Evolutionary conservation across 2,113 vertebrate genomes (phyloP).

Genomic region (Rostratula benghalensis): DNA sequence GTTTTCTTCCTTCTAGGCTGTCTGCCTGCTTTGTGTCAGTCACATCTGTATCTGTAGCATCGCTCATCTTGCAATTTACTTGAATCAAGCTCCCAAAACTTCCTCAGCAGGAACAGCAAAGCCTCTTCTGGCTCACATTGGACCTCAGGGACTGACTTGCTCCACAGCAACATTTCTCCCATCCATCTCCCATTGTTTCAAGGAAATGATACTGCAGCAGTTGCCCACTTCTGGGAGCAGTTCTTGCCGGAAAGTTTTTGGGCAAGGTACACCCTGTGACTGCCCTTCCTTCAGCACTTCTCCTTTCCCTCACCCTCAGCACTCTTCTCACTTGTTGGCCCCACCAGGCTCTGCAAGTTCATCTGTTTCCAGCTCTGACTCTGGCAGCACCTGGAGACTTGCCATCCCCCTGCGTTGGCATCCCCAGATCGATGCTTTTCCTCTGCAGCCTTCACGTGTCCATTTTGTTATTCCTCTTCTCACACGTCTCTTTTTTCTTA

Average conservation of each 20-base stretch:
- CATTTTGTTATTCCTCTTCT: background rate
- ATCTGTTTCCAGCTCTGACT: background rate
- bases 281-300: background rate
- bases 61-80: background rate
- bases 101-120: background rate
- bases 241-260: background rate
- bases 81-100: background rate
- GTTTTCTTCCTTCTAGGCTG: background rate
- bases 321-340: background rate
- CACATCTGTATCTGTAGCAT: background rate
- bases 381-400: accelerated
- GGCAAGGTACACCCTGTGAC: background rate
- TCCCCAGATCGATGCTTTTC: background rate
- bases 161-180: background rate
- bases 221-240: background rate
- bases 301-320: background rate
- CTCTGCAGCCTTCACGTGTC: background rate
- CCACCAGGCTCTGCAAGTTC: accelerated
- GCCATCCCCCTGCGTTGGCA: accelerated
- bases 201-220: accelerated
- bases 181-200: background rate
- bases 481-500: background rate
- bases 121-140: accelerated
- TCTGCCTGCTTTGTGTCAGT: background rate
- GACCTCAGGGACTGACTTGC: background rate